Conservation (phyloP, 2,888 invertebrate species). For the Zygogramma bicolorata region DNA sequence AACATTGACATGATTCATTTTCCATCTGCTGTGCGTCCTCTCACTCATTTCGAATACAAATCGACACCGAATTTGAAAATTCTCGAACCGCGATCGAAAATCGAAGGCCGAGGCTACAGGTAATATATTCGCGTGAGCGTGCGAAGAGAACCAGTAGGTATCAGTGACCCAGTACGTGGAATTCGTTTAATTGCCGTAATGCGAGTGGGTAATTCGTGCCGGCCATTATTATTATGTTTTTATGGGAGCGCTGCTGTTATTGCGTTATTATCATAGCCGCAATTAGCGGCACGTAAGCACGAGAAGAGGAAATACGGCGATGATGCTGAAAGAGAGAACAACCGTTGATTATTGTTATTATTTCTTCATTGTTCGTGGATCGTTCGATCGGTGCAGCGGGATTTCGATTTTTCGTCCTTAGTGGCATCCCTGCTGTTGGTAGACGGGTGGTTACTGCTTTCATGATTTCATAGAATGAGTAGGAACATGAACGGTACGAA, state of each 20-base stretch:
- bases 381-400: background rate
- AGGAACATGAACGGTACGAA: too few species aligned
- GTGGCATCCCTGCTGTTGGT: too few species aligned
- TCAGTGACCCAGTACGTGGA: conserved; percentile 24
- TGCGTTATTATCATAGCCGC: background rate
- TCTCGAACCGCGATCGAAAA: conserved; percentile 49
- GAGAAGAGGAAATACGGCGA: conserved; percentile 5
- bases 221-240: conserved; percentile 8
- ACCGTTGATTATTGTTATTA: conserved; percentile 8
- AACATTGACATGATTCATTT: background rate
- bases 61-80: conserved; percentile 13
- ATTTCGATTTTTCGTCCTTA: background rate
- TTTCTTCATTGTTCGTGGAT: background rate
- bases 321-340: background rate
- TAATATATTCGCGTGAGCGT: too few species aligned
- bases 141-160: background rate
- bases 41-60: background rate
- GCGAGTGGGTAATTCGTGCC: conserved; percentile 5
- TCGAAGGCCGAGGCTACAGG: conserved; percentile 53
- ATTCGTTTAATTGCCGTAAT: conserved; percentile 5
- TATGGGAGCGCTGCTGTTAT: background rate
- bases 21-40: too few species aligned
- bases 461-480: too few species aligned
- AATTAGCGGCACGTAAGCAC: conserved; percentile 1
- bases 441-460: too few species aligned